Percentiles rank a stretch among this genome's conserved stretches.
Conservation (phyloP, 1,140 invertebrate species). For the Meloidogyne chitwoodi region DNA sequence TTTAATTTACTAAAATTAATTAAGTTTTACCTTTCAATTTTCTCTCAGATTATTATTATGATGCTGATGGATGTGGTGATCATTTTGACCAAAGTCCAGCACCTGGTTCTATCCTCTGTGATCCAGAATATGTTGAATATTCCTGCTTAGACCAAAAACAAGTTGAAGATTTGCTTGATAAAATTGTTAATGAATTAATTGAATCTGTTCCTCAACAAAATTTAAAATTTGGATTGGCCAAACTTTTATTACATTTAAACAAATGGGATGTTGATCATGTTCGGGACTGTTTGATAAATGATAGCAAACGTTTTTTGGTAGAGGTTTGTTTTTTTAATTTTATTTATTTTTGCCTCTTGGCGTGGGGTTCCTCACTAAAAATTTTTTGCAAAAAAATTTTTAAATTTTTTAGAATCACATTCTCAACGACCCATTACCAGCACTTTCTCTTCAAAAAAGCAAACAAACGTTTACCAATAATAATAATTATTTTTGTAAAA, state of each 20-base stretch:
- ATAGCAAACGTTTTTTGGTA: not conserved
- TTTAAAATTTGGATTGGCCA: slow-evolving; percentile 33
- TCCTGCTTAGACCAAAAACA: slow-evolving; percentile 25
- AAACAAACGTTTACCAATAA: not conserved
- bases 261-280: slow-evolving; percentile 38
- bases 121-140: slow-evolving; percentile 37
- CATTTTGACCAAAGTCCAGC: slow-evolving; percentile 16
- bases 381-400: too few relatives aligned
- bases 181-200: slow-evolving; percentile 12
- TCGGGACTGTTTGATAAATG: not conserved
- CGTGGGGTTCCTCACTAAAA: too few relatives aligned
- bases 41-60: slow-evolving; percentile 30
- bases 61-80: slow-evolving; percentile 9
- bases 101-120: slow-evolving; percentile 23
- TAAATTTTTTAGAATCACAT: slow-evolving; percentile 4
- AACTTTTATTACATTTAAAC: slow-evolving; percentile 34
- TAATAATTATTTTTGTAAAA: not conserved
- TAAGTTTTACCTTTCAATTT: not conserved
- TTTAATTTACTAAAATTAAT: not conserved
- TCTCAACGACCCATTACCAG: slow-evolving; percentile 3
- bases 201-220: slow-evolving; percentile 2
- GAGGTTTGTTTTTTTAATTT: slow-evolving; percentile 11
- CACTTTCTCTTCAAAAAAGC: not conserved
- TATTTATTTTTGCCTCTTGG: too few relatives aligned
- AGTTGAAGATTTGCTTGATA: slow-evolving; percentile 20